Evolutionary conservation across 2,888 invertebrate genomes (phyloP), one percentile per base, ranked within the genome.

Genomic region (Eudasyphora cyanicolor): DNA sequence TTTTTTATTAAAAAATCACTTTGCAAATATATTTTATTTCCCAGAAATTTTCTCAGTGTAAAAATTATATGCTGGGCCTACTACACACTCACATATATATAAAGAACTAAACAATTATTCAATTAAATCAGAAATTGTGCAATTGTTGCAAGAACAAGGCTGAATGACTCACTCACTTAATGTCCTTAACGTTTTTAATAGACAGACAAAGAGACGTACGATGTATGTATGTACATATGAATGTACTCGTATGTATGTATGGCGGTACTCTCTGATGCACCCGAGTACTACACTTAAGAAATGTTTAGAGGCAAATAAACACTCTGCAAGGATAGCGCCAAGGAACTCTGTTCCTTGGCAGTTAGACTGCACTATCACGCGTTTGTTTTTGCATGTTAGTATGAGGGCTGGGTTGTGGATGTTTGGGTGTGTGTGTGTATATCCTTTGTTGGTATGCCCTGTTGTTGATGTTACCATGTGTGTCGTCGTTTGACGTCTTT

Each of bases 261-360:
- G n/a, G 14, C 2, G 4, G 45, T 64, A 54, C 54, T 32, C 57
- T 42, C 35, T 54, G 45, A 24, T 69, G 19, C 51, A 38, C 3
- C 35, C 14, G 21, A 35, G 75, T 64, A 62, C 29, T 29, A 62
- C 17, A 21, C 71, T 76, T 64, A 14, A 19, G 64, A 76, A 76
- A 80, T 54, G 76, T 71, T 76, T 57, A 54, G 54, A 76, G 10
- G 27, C 29, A 76, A 76, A 80, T 76, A 38, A 73, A 78, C 62
- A 35, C 70, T 71, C 19, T 62, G 51, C 64, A 78, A 78, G 64
- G 64, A 73, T 80, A 70, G 62, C 70, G 49, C 70, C 70, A 70
- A 70, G 57, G 57, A 76, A 57, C 21, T 42, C 67, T 54, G 54
- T 54, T 75, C 27, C 60, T 75, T 60, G 38, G 8, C 60, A 74